Base-by-base conservation (phyloP, 2,888 invertebrate species). In the Coleophora deauratella region DNA sequence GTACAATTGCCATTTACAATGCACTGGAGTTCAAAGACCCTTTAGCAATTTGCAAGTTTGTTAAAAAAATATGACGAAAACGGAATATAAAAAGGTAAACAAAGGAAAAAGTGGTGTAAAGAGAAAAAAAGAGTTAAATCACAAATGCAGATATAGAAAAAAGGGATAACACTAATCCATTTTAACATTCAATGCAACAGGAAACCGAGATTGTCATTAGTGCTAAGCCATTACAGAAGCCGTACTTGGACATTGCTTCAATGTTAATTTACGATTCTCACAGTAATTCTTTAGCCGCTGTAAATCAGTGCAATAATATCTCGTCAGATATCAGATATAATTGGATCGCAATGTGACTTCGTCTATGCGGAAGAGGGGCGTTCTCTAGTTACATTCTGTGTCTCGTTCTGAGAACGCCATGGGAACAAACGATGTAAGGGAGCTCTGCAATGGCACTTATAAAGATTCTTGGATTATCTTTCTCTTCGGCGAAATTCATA, bases 341-440 rank as follows among this genome's bases (percentile, higher is more conserved):
- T 81, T 79, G 75, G 74, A 76, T 78, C 66, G 80, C 76, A 80
- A 81, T 79, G 78, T 66, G 75, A 81, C 64, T 63, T 64, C 64
- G 63, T 73, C 66, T 78, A 84, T 79, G 84, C 84, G 84, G 84
- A 84, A 82, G 76, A 73, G 66, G 67, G 61, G 69, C 66, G 63
- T 70, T 74, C 77, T 84, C 80, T 72, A 50, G 75, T 84, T 84
- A 79, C 85, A 81, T 77, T 77, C 74, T 79, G 67, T 72, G 76
- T 72, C 69, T 74, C 70, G 67, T 85, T 84, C 85, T 59, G 45
- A 75, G 84, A 84, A 85, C 69, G 56, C 69, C 81, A 80, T 82
- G 82, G 76, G 85, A 84, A 84, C 55, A 56, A 49, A 49, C 49
- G 52, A 52, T 47, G 50, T 54, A 57, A 51, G 51, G 52, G 54